Percentiles rank a stretch among this genome's conserved stretches.
These are phyloP conservation scores for Periparus ater DNA, from an alignment of 2,797 vertebrate species.

Conservation along the genomic window DNA sequence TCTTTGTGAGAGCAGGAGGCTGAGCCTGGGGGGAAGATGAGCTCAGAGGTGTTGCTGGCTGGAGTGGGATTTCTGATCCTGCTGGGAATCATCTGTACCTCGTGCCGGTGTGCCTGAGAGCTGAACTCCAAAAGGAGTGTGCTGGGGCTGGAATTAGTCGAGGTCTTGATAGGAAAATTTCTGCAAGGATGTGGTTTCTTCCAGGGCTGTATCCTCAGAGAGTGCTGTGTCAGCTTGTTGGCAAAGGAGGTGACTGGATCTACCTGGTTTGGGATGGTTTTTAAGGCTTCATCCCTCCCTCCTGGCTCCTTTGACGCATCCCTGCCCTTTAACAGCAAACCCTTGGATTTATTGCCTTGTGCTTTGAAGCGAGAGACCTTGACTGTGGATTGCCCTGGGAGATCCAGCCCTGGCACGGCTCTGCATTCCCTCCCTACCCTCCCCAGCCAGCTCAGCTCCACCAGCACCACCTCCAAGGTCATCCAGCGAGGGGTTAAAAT, in stretches of 20 bases:
- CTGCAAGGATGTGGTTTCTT: not conserved
- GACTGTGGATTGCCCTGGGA: not conserved
- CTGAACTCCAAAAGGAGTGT: not conserved
- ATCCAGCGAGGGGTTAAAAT: not conserved
- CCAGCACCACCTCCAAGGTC: not conserved
- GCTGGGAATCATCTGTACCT: not conserved
- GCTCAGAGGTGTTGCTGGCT: not conserved
- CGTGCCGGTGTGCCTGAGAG: rapidly evolving
- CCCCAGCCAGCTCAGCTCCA: not conserved
- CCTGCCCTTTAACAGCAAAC: not conserved
- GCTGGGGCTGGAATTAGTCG: not conserved
- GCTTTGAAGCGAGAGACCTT: slow-evolving; percentile 4
- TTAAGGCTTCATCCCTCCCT: not conserved
- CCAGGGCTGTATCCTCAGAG: not conserved
- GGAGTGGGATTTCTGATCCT: not conserved
- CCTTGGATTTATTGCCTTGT: not conserved
- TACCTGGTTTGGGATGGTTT: not conserved
- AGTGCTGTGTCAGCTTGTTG: not conserved
- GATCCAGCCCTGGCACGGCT: not conserved
- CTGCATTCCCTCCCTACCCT: not conserved
- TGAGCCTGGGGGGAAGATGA: not conserved
- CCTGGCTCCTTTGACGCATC: rapidly evolving
- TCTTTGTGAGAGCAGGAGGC: not conserved
- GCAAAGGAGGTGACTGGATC: not conserved
- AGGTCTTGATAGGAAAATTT: not conserved